phyloP scores from a whole-genome alignment of 2,797 vertebrate species.

The Ptychadena robeensis region DNA sequence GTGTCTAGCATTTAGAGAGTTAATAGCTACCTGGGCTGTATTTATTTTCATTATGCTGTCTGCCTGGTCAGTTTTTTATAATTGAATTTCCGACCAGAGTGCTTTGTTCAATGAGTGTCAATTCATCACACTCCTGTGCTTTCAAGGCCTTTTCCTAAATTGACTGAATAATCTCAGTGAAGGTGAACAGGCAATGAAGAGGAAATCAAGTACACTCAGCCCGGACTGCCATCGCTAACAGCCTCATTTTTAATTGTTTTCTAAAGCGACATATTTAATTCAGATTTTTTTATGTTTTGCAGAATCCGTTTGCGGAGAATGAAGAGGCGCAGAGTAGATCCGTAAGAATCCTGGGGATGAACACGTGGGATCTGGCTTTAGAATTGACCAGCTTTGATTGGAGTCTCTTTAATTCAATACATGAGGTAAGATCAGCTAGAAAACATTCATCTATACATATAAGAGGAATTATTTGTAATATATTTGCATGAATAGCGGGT shows the following conservation, averaged over 20 bases:
- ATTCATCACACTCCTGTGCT: conserved; percentile 68
- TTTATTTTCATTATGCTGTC: conserved; percentile 62
- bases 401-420: conserved; percentile 90
- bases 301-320: conserved; percentile 88
- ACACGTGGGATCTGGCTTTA: conserved; percentile 94
- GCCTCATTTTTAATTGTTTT: conserved; percentile 43
- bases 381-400: conserved; percentile 94
- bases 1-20: background rate
- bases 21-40: conserved; percentile 22
- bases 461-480: too few species aligned
- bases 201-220: conserved; percentile 64
- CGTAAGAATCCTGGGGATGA: conserved; percentile 88
- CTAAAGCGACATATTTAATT: conserved; percentile 52
- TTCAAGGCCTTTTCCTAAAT: conserved; percentile 67
- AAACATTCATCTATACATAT: background rate
- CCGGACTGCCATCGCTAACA: conserved; percentile 66
- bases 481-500: too few species aligned
- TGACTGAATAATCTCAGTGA: conserved; percentile 65
- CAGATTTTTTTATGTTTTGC: conserved; percentile 67
- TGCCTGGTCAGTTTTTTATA: conserved; percentile 64
- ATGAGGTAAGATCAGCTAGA: conserved; percentile 81
- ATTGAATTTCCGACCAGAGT: conserved; percentile 60
- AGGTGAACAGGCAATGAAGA: conserved; percentile 64
- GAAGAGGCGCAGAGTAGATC: conserved; percentile 86
- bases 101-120: conserved; percentile 61